Base-by-base conservation (phyloP, 1,140 invertebrate genomes). In the Drosophila nannoptera region DNA sequence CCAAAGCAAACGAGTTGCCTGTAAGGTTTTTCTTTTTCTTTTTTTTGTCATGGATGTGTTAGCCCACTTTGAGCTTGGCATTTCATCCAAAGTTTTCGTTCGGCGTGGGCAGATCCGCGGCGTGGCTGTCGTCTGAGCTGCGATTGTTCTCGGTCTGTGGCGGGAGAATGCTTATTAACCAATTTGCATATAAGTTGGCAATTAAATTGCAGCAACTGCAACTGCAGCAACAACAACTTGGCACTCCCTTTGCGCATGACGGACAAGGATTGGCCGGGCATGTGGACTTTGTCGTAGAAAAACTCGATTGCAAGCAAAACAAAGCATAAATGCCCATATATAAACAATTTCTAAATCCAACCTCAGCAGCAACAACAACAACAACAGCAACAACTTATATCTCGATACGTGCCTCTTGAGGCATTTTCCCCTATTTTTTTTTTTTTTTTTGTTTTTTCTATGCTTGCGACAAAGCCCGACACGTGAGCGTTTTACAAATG, bases 101-200 rank as follows among this genome's bases (percentile, higher is more conserved):
- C n/a, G 80, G 80, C 76, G 81, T 86, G 82, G 81, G 82, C 54
- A 59, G 66, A 22, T 22, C 22, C 22, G 3, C 1, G 1, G 22
- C 22, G 22, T 22, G 22, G 22, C 22, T 22, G 42, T 2, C 16
- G 42, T 2, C 16, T n/a, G 46, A 43, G 54, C 46, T 16, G 36
- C 62, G 40, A 63, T 55, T 64, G 75, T 71, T 61, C 55, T 64
- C 31, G 62, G 58, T 65, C 72, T 76, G 65, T 75, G 60, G 43
- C 50, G 73, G 77, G 45, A 38, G 48, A 73, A 84, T 84, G 73
- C 69, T 76, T 78, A 84, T 83, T 83, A 83, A 62, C 66, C 50
- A 61, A 86, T 86, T 86, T 87, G 71, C 81, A 86, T 86, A 86
- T 59, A 81, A 86, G 77, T 81, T 81, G 77, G 77, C 82, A 86